A percentile compares a stretch with the other conserved stretches of the same genome.
phyloP scores from a whole-genome alignment of 2,888 invertebrate genomes.

The Reticulitermes lucifugus region DNA sequence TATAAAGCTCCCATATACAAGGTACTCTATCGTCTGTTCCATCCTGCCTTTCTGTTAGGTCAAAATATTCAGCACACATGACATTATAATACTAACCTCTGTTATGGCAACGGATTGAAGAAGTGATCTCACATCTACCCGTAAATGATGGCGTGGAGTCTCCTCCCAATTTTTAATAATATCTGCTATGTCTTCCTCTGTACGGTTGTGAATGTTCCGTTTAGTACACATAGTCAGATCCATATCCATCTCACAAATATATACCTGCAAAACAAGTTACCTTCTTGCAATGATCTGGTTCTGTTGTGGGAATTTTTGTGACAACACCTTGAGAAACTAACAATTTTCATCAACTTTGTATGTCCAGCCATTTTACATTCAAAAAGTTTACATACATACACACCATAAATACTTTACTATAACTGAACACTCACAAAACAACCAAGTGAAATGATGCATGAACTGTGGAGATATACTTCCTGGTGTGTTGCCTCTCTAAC shows the following conservation, averaged over 20 bases:
- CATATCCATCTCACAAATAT: slow-evolving; percentile 88
- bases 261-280: slow-evolving; percentile 73
- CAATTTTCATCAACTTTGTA: too few relatives aligned
- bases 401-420: too few relatives aligned
- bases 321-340: background rate
- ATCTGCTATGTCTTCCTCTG: slow-evolving; percentile 80
- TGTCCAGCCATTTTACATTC: too few relatives aligned
- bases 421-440: too few relatives aligned
- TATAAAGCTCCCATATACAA: too few relatives aligned
- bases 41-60: too few relatives aligned
- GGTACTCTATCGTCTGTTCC: too few relatives aligned
- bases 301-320: background rate
- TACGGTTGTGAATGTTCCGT: slow-evolving; percentile 87
- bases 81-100: slow-evolving; percentile 68
- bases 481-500: background rate
- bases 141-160: slow-evolving; percentile 84
- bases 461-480: too few relatives aligned
- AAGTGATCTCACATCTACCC: slow-evolving; percentile 84
- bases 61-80: too few relatives aligned
- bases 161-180: slow-evolving; percentile 79
- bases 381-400: too few relatives aligned
- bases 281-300: background rate
- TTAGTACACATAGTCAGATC: slow-evolving; percentile 83
- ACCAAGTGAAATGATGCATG: too few relatives aligned
- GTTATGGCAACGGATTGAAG: slow-evolving; percentile 86